Conservation (phyloP, 2,113 vertebrate species). For the Seriola dumerili region DNA sequence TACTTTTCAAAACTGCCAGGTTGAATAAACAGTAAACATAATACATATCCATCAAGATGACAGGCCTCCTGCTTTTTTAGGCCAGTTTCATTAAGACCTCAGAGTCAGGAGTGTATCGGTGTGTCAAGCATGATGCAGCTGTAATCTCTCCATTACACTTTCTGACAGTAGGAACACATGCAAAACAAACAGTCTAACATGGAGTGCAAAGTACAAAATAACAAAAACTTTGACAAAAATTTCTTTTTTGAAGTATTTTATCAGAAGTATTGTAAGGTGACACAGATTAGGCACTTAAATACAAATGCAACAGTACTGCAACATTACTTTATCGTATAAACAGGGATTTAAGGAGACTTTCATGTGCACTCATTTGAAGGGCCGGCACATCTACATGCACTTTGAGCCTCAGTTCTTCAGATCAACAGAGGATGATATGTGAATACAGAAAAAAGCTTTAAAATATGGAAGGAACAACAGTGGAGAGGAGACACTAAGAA, state of each 20-base stretch:
- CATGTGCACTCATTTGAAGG: constrained; percentile 22
- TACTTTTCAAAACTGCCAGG: constrained; percentile 42
- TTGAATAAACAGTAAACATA: constrained; percentile 51
- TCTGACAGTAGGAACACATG: neutral
- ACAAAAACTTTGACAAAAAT: neutral
- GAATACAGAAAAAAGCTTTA: constrained; percentile 12
- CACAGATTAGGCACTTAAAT: neutral
- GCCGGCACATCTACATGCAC: neutral
- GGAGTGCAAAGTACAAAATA: neutral
- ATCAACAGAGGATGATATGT: constrained; percentile 4
- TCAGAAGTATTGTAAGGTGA: neutral
- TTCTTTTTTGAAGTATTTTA: neutral
- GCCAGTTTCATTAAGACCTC: constrained; percentile 51
- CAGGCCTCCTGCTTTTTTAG: constrained; percentile 19
- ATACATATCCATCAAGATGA: constrained; percentile 60
- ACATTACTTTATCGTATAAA: neutral
- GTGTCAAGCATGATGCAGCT: neutral
- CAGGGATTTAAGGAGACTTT: constrained; percentile 11
- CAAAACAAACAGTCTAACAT: constrained; percentile 12
- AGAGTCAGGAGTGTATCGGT: constrained; percentile 13
- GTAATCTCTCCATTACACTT: constrained; percentile 28
- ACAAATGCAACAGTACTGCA: neutral
- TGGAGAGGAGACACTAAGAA: neutral
- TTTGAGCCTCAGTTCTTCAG: constrained; percentile 19
- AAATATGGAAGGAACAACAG: constrained; percentile 4